Percentiles rank a stretch among this genome's conserved stretches.
phyloP scores from a whole-genome alignment of 2,113 vertebrate species.

The Lepus timidus region DNA sequence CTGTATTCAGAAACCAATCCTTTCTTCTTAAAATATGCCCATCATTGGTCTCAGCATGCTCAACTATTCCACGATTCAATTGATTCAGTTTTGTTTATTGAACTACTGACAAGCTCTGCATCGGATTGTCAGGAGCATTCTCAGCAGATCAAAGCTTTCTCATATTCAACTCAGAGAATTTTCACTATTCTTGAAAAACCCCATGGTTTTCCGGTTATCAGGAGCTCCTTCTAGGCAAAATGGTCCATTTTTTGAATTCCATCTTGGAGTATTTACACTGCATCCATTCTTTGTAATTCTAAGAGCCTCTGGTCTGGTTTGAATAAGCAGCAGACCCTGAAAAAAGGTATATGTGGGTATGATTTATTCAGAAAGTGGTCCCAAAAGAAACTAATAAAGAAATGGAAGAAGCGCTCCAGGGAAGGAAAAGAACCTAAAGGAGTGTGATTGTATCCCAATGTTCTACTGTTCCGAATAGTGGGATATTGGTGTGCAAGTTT shows the following conservation, averaged over 20 bases:
- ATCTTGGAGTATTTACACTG: not conserved
- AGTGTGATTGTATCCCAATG: not conserved
- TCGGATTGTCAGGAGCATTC: not conserved
- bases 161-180: not conserved
- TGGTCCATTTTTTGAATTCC: not conserved
- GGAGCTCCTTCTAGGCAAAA: not conserved
- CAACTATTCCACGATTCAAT: not conserved
- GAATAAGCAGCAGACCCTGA: not conserved
- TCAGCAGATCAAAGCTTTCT: not conserved
- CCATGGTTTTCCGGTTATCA: not conserved
- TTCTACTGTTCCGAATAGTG: not conserved
- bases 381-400: not conserved
- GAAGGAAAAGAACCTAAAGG: not conserved
- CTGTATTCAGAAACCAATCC: not conserved
- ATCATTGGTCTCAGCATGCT: not conserved
- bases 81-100: not conserved
- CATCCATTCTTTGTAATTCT: not conserved
- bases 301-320: not conserved
- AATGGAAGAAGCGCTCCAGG: not conserved
- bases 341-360: not conserved
- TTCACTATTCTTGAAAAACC: not conserved
- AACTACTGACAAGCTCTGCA: not conserved
- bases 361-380: not conserved
- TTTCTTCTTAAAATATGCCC: not conserved
- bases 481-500: not conserved